Base-by-base conservation (phyloP, 1,140 invertebrate species). In the Rhyzopertha dominica region DNA sequence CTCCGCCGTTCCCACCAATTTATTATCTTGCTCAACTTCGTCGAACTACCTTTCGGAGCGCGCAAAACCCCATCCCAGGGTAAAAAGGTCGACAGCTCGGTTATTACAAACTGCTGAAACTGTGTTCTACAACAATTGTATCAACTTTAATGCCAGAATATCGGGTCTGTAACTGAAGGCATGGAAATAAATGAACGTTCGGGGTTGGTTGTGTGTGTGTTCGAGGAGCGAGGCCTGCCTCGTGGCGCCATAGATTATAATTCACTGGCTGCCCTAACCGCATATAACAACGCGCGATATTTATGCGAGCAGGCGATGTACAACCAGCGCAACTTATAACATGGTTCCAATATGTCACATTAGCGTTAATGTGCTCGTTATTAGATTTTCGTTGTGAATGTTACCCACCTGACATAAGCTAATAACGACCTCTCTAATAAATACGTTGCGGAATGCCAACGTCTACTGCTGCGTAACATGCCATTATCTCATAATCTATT, bases 251-350 rank as follows among this genome's bases (percentile, higher is more conserved):
- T 34, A 43, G 41, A 43, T 43, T 43, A 43, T 43, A 32, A n/a
- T 43, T 43, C 41, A 32, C 41, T 35, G 35, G 35, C 10, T 35
- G 22, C 43, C 23, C 30, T 39, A 39, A 46, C 43, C 43, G 43
- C 43, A 39, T 46, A 35, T 46, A 46, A 37, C 43, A 46, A 40
- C 12, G 20, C 42, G n/a, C 42, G 29, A 49, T 49, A 49, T 49
- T 49, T 49, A 49, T 49, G 47, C 25, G 47, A 49, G 40, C 45
- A 40, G 26, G 47, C 22, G 32, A 41, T 41, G 45, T 39, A 45
- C 41, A 43, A 30, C 37, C 35, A 18, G 24, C 47, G 28, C 42
- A 24, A 41, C 43, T 49, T 45, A 23, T 44, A 44, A 45, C 45
- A 34, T 49, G 47, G 45, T 49, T 49, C 45, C 44, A 29, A 34